Evolutionary conservation across 1,140 invertebrate genomes (phyloP).

Genomic region (Lethrus apterus): DNA sequence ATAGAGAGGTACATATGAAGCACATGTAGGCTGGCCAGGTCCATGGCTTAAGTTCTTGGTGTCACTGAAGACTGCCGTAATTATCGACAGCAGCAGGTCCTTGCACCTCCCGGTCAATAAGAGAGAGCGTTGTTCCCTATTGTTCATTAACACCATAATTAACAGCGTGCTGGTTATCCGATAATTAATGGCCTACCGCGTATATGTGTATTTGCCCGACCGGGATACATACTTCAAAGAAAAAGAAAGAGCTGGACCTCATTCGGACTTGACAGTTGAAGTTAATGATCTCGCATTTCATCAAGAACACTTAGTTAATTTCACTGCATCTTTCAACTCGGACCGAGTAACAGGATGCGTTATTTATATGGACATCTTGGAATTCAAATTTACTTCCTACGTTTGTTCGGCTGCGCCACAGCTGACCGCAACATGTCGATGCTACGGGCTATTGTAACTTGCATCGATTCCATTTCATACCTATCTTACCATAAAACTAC

Average conservation of each 20-base stretch:
- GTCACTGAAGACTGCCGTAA: conserved; percentile 18
- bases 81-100: conserved; percentile 18
- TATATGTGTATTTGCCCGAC: conserved; percentile 6
- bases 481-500: too few relatives aligned
- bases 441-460: too few relatives aligned
- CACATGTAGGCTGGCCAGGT: conserved; percentile 2
- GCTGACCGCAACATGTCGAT: background rate
- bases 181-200: conserved; percentile 20
- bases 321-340: conserved; percentile 13
- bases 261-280: conserved; percentile 19
- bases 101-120: conserved; percentile 14
- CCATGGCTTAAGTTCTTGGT: conserved; percentile 6
- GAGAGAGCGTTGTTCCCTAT: conserved; percentile 15
- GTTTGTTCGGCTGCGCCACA: conserved; percentile 3
- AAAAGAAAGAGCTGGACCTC: conserved; percentile 13
- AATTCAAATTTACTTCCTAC: conserved; percentile 17
- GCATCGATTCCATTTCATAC: too few relatives aligned
- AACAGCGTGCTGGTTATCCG: conserved; percentile 19
- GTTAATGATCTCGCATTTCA: conserved; percentile 21
- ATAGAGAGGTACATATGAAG: background rate
- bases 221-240: conserved; percentile 13
- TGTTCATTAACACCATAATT: conserved; percentile 23
- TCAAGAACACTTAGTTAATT: conserved; percentile 21
- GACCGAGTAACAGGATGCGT: conserved; percentile 12
- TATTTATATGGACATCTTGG: conserved; percentile 17